phyloP scores from a whole-genome alignment of 1,140 invertebrate genomes.

The Lamellibrachia luymesi region DNA sequence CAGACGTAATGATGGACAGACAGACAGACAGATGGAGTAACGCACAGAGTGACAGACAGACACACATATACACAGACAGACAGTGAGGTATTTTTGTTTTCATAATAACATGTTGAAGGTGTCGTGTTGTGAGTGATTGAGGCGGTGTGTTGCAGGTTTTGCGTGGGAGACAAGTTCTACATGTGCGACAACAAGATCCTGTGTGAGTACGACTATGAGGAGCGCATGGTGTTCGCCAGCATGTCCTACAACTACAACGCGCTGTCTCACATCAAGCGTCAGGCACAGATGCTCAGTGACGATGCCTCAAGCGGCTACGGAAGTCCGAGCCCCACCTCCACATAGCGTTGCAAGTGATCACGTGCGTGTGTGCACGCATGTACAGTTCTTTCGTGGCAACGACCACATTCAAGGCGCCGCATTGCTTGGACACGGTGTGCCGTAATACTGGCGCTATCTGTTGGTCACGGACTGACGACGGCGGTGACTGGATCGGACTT shows the following conservation, averaged over 20 bases:
- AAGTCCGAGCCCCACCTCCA: slow-evolving; percentile 54
- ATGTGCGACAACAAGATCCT: slow-evolving; percentile 90
- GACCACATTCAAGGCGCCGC: background rate
- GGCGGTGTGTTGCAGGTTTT: slow-evolving; percentile 71
- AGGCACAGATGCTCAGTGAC: slow-evolving; percentile 65
- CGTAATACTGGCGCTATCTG: background rate
- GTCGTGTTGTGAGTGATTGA: background rate
- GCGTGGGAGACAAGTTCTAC: slow-evolving; percentile 89
- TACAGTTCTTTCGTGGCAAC: background rate
- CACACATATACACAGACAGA: too few species aligned
- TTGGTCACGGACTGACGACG: too few species aligned
- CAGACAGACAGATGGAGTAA: background rate
- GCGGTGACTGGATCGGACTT: background rate
- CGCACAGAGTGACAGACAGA: too few species aligned
- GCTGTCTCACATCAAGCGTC: slow-evolving; percentile 82
- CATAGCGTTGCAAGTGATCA: slow-evolving; percentile 31
- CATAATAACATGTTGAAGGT: too few species aligned
- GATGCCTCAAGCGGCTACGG: slow-evolving; percentile 58
- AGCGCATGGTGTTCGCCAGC: slow-evolving; percentile 82
- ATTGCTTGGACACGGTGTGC: background rate
- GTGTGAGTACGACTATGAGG: slow-evolving; percentile 92
- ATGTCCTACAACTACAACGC: slow-evolving; percentile 87
- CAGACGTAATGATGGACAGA: background rate
- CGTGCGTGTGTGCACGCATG: background rate
- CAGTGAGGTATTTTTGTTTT: too few species aligned